Base-by-base conservation (phyloP, 2,113 vertebrate genomes). In the Rhinolophus sinicus region DNA sequence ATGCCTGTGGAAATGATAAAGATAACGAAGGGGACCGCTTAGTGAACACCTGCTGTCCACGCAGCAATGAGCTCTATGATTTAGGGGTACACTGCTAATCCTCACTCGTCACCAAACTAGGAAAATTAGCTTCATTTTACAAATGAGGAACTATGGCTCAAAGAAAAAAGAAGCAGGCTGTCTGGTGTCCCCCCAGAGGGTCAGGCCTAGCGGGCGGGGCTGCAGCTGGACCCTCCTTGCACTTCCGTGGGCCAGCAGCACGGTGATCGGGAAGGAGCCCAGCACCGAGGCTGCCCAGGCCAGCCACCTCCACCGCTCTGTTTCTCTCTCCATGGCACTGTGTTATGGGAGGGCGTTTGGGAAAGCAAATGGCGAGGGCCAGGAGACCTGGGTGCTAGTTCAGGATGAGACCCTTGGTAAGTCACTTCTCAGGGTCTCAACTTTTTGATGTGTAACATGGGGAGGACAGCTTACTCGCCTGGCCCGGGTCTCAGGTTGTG, bases 121-220 rank as follows among this genome's bases (percentile, higher is more conserved):
- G 54, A 5, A 3, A 19, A 26, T 28, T 1, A 58, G 44, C 12
- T 28, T 26, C 12, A 2, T 26, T 91, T 77, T 76, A 76, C 83
- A 30, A 28, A 30, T 3, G 12, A 70, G 58, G 40, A 38, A 5
- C 70, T 3, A 60, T 60, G 75, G 70, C 54, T 89, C n/a, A 33
- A 90, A 80, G 80, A 30, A 12, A 15, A 73, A n/a, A 52, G 33
- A 35, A 62, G 47, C 47, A 50, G 30, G 62, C 50, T 65, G 86
- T 52, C 22, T 4, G n/a, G 30, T 50, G 14, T 62, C 14, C 58
- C 33, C 24, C 16, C 76, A 65, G 60, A 58, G 70, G 15, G 47
- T 56, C 14, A 33, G n/a, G 13, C 52, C 30, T 52, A 7, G 35
- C 0, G 1, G 1, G 9, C 1, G 0, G 56, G 93, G 75, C 12